phyloP scores from a whole-genome alignment of 2,888 invertebrate species.

The Notocelia uddmanniana region DNA sequence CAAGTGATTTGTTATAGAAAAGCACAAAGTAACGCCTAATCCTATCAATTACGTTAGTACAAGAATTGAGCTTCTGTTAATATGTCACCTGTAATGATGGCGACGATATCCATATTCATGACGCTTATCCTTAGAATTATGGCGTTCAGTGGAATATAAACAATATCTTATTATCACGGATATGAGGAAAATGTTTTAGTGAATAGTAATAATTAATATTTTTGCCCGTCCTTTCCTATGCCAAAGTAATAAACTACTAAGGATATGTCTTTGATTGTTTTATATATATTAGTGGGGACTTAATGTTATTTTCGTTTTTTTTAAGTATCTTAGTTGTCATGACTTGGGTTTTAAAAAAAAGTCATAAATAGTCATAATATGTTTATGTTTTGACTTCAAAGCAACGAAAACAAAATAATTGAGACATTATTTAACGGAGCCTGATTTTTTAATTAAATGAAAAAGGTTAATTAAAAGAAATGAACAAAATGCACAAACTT shows the following conservation, averaged over 20 bases:
- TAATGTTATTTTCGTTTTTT: slow-evolving; percentile 59
- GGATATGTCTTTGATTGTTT: too few relatives aligned
- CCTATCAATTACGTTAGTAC: not conserved
- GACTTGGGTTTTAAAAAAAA: not conserved
- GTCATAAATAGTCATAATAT: too few relatives aligned
- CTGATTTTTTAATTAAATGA: too few relatives aligned
- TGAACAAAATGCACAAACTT: too few relatives aligned
- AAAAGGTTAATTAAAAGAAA: too few relatives aligned
- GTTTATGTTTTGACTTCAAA: not conserved
- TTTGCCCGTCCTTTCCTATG: slow-evolving; percentile 66
- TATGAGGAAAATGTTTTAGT: slow-evolving; percentile 74
- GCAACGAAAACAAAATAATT: too few relatives aligned
- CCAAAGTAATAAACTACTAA: slow-evolving; percentile 71
- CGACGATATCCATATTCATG: slow-evolving; percentile 63
- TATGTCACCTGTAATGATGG: slow-evolving; percentile 69
- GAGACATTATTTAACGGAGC: too few relatives aligned
- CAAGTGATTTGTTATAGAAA: too few relatives aligned
- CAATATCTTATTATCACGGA: slow-evolving; percentile 76
- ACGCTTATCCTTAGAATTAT: slow-evolving; percentile 64
- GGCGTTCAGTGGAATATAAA: slow-evolving; percentile 70
- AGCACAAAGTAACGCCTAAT: too few relatives aligned
- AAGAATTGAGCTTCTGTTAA: slow-evolving; percentile 62
- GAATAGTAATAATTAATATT: slow-evolving; percentile 63
- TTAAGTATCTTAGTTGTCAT: not conserved
- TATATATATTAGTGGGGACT: slow-evolving; percentile 70